Evolutionary conservation across 2,888 invertebrate genomes (phyloP).

Genomic region (Lacanobia oleracea): DNA sequence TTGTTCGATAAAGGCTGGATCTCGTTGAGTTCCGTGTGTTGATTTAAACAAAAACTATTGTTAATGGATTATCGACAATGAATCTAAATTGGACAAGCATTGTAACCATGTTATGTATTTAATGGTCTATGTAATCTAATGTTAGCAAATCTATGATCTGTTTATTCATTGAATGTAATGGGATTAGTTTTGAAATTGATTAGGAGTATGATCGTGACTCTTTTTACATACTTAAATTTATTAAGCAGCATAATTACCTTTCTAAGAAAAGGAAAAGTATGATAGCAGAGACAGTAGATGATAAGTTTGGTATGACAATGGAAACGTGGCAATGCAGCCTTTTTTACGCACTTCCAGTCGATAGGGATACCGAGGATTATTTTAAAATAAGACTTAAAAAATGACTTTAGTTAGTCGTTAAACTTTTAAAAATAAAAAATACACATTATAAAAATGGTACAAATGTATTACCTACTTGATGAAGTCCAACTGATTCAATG

Average conservation of each 20-base stretch:
- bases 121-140: slow-evolving; percentile 49
- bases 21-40: slow-evolving; percentile 50
- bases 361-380: no score
- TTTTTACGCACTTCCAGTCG: no score
- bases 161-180: slow-evolving; percentile 45
- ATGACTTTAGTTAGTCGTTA: no score
- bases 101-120: slow-evolving; percentile 51
- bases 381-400: no score
- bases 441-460: no score
- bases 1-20: slow-evolving; percentile 44
- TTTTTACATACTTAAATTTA: not conserved
- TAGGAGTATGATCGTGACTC: slow-evolving; percentile 22
- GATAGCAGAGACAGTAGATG: no score
- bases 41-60: slow-evolving; percentile 61
- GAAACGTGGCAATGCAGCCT: no score
- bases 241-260: not conserved
- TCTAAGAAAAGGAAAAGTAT: not conserved
- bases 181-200: slow-evolving; percentile 27
- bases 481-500: no score
- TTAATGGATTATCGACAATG: slow-evolving; percentile 56
- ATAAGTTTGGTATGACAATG: no score
- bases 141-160: slow-evolving; percentile 48
- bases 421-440: no score
- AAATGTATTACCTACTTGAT: no score
- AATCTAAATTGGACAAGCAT: slow-evolving; percentile 65